Conservation (phyloP, 2,888 invertebrate species). For the Caenorhabditis imperialis region DNA sequence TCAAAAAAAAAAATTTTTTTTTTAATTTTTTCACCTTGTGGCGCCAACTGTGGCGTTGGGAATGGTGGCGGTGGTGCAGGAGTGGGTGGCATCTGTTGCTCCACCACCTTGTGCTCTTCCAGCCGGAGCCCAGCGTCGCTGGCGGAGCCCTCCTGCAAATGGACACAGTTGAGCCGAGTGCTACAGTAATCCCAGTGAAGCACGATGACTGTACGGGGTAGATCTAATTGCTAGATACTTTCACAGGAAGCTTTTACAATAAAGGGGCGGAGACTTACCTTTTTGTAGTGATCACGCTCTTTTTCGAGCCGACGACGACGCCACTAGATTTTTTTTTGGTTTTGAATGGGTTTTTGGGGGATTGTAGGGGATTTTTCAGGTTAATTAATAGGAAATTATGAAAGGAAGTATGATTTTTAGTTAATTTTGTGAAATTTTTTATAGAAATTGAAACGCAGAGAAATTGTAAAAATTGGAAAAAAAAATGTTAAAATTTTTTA, state of each 20-base stretch:
- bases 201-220: no score
- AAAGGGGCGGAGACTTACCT: conserved; percentile 29
- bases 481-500: conserved; percentile 1
- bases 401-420: no score
- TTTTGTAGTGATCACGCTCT: conserved; percentile 41
- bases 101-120: conserved; percentile 8
- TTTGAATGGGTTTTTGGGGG: neutral
- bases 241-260: no score
- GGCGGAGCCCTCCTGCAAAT: no score
- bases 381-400: no score
- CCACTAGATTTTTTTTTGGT: conserved; percentile 33
- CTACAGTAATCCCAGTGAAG: no score
- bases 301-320: conserved; percentile 54
- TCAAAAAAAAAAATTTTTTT: conserved; percentile 5
- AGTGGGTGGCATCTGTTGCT: conserved; percentile 46
- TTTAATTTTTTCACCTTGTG: conserved; percentile 14
- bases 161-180: no score
- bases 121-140: conserved; percentile 7
- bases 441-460: no score
- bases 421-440: no score
- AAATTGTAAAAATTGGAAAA: no score
- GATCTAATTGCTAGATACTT: no score
- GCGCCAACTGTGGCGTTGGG: conserved; percentile 45
- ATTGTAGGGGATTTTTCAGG: no score
- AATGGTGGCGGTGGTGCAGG: conserved; percentile 61